Base-by-base conservation (phyloP, 1,140 invertebrate species). In the Drosophila kikkawai region DNA sequence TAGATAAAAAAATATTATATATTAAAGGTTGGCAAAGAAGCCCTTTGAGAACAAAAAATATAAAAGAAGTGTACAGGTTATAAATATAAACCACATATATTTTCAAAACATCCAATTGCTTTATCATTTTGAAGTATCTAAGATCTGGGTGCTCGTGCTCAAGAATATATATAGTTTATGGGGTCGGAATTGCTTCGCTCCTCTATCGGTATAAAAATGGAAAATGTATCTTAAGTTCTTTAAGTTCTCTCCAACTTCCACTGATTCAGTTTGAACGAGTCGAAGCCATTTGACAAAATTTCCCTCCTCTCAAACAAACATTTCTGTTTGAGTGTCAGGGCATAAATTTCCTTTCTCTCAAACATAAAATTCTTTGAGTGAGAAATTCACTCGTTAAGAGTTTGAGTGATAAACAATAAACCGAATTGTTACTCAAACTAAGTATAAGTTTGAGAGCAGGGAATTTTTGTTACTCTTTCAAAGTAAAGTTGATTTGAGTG, bases 121-220 rank as follows among this genome's bases (percentile, higher is more conserved):
- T 55, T 22, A 37, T 17, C 12, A 22, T 37, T 22, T 22, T 8
- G 4, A 55, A 55, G 7, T 22, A 37, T 22, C 2, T 13, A 55
- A 55, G 13, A 37, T 37, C 8, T 22, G 19, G 19, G 7, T 15
- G 4, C 13, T 37, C 17, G 15, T 55, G 17, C 51, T 55, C 51
- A 55, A 55, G 50, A 53, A 36, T 53, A 53, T 53, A 53, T 53
- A 53, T 53, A 53, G 34, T 55, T 55, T 55, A 55, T 55, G 19
- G 51, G 51, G 51, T 55, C 51, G 51, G 51, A 55, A 55, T 22
- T 1, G 17, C 32, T 11, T 19, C n/a, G 12, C 32, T 53, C 4
- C 51, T 9, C 13, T 29, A 5, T 29, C 26, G 15, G 13, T 22
- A 55, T 37, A 55, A 55, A 55, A 55, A 22, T 55, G 51, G 51